Percentiles rank a stretch among this genome's conserved stretches.
Evolutionary conservation across 2,113 vertebrate species (phyloP).

Genomic region (Heliornis fulica): DNA sequence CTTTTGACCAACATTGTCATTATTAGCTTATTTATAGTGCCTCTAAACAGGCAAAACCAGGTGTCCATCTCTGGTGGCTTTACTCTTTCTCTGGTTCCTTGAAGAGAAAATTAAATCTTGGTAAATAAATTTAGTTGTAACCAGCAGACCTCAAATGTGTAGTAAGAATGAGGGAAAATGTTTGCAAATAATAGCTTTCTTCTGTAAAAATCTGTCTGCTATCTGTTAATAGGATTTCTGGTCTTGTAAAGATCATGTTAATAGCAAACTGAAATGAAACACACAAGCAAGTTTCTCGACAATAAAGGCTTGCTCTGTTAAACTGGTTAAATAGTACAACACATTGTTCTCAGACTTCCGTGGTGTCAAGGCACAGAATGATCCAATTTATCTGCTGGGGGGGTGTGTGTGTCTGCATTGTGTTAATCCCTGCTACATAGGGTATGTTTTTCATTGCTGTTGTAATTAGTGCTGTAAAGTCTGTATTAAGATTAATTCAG

Average conservation of each 20-base stretch:
- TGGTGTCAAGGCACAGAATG: slow-evolving; percentile 40
- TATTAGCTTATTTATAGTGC: not conserved
- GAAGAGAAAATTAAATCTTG: not conserved
- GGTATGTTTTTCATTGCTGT: not conserved
- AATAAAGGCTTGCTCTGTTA: slow-evolving; percentile 20
- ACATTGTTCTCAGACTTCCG: slow-evolving; percentile 33
- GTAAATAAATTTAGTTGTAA: not conserved
- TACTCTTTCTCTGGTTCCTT: not conserved
- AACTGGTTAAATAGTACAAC: not conserved
- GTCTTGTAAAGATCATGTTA: not conserved
- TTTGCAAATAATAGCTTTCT: not conserved
- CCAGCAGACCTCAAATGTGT: not conserved
- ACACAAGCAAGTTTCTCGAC: not conserved
- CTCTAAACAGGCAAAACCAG: not conserved
- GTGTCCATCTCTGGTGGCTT: not conserved
- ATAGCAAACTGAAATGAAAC: not conserved
- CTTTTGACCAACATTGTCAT: not conserved
- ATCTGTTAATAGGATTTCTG: not conserved
- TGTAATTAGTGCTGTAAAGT: not conserved
- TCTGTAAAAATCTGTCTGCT: not conserved
- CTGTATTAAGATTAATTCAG: not conserved
- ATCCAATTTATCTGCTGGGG: slow-evolving; percentile 6
- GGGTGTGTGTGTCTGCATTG: not conserved
- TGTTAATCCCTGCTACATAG: not conserved
- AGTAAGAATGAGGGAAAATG: not conserved